Percentiles rank a stretch among this genome's conserved stretches.
Conservation (phyloP, 1,140 invertebrate species). For the Drosophila neocordata region DNA sequence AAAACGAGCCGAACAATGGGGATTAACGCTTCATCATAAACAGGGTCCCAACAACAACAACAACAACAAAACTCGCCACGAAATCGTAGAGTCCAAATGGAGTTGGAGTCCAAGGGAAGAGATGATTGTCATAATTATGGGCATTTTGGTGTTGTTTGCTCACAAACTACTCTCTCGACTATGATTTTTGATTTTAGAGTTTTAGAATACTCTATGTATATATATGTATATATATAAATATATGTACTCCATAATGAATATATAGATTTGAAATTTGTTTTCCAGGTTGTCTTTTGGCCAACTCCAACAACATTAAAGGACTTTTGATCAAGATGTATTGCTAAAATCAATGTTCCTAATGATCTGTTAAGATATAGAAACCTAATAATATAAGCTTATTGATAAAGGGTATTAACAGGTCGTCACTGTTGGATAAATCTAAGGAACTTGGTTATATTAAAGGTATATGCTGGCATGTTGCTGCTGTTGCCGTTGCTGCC, state of each 20-base stretch:
- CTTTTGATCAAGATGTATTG: too few species aligned
- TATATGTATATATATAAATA: too few species aligned
- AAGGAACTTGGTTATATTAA: not conserved
- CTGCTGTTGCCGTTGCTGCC: slow-evolving; percentile 22
- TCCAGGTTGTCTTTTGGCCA: too few species aligned
- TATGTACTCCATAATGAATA: too few species aligned
- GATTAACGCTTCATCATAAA: slow-evolving; percentile 66
- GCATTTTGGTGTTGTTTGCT: slow-evolving; percentile 69
- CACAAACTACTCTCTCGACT: slow-evolving; percentile 49
- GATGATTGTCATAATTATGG: slow-evolving; percentile 80
- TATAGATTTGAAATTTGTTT: too few species aligned
- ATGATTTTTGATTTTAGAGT: not conserved
- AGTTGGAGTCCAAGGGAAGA: slow-evolving; percentile 25
- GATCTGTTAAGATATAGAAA: too few species aligned
- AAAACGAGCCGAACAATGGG: slow-evolving; percentile 60
- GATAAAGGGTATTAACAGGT: not conserved
- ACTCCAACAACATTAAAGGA: too few species aligned
- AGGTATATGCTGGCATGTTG: slow-evolving; percentile 21
- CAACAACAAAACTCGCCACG: not conserved
- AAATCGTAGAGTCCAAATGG: not conserved
- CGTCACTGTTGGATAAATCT: not conserved
- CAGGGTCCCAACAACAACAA: slow-evolving; percentile 35
- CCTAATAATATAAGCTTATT: not conserved
- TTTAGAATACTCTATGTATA: not conserved
- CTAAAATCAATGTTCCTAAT: too few species aligned